Evolutionary conservation across 2,113 vertebrate genomes (phyloP), one percentile per base, ranked within the genome.

Genomic region (Carassius carassius): DNA sequence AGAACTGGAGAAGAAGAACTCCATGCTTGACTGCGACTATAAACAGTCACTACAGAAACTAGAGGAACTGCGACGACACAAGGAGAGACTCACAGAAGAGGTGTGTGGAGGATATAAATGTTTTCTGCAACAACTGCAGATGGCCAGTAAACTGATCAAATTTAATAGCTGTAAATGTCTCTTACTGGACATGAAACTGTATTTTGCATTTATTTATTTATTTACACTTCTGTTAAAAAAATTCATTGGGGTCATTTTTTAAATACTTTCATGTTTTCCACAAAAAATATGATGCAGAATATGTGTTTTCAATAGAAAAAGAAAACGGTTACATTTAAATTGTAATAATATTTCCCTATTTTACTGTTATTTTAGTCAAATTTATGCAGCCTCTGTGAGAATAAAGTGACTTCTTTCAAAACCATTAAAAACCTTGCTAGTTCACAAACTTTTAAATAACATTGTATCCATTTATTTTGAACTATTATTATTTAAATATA

Each of bases 11-110:
- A 99, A 98, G 86, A 95, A 95, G 81, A 96, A 96, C 90, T 99
- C 97, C 74, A 95, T 99, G 94, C 92, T 98, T 88, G 98, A 99
- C 92, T 99, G 98, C 12, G 98, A 99, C 92, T 95, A 98, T 86
- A 99, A 99, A 88, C 98, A 99, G 90, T 96, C 97, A 0, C 94
- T 98, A 77, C 98, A 99, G 94, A 99, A 97, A 88, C 93, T 97
- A 21, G 97, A 97, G 0, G 97, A 99, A 88, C 94, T 99, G 49
- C 95, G 97, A 21, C 92, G 93, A 51, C 96, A 97, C 81, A 99
- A 99, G 89, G 98, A 99, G 89, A 92, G 93, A 65, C 94, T 99
- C 3, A 96, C 90, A 3, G 97, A 99, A 89, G 97, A 99, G 94
- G 98, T 97, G 91, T 92, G 95, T 89, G 69, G 4, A 29, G 47